Conservation (phyloP, 2,797 vertebrate species). For the Molossus molossus region DNA sequence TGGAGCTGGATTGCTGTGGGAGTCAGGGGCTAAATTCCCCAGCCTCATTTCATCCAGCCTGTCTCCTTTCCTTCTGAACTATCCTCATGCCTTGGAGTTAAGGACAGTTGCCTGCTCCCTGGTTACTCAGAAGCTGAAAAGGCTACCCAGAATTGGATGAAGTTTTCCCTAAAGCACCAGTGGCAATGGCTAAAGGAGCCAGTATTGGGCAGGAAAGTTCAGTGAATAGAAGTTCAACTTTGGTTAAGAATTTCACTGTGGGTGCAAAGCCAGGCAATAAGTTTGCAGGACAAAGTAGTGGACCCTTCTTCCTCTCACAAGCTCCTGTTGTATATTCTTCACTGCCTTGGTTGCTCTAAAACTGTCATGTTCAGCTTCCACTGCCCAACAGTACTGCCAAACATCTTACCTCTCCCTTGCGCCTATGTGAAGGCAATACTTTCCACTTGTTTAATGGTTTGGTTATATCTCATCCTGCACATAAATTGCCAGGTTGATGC, state of each 20-base stretch:
- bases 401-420: not conserved
- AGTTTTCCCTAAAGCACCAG: not conserved
- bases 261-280: not conserved
- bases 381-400: not conserved
- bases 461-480: not conserved
- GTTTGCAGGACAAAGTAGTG: not conserved
- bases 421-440: not conserved
- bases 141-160: not conserved
- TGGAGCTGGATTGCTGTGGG: not conserved
- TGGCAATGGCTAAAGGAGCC: not conserved
- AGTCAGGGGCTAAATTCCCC: not conserved
- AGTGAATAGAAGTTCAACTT: not conserved
- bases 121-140: slow-evolving; percentile 7
- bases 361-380: not conserved
- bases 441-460: not conserved
- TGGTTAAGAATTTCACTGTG: not conserved
- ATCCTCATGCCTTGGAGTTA: not conserved
- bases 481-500: not conserved
- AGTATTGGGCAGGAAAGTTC: not conserved
- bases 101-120: not conserved
- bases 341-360: not conserved
- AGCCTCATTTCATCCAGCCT: not conserved
- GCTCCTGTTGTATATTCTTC: not conserved
- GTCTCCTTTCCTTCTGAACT: not conserved
- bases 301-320: not conserved